Evolutionary conservation across 1,140 invertebrate genomes (phyloP).

Genomic region (Campoletis sonorensis): DNA sequence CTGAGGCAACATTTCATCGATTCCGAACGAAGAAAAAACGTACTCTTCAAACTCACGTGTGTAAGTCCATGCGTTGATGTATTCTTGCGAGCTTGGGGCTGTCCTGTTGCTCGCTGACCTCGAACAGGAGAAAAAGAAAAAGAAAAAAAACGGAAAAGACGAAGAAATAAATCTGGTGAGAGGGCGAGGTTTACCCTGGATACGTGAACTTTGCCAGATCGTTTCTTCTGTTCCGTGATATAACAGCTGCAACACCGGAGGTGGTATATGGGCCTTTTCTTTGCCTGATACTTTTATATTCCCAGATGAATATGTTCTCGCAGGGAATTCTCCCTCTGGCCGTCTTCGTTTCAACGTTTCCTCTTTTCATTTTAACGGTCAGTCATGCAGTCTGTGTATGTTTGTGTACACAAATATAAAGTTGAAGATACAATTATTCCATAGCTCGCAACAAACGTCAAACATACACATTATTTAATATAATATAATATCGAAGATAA

Average conservation of each 20-base stretch:
- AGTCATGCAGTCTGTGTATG: background rate
- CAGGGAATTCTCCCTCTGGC: background rate
- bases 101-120: constrained; percentile 21
- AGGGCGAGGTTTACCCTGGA: background rate
- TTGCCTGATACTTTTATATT: background rate
- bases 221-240: background rate
- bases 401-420: background rate
- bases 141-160: background rate
- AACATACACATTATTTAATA: background rate
- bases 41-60: background rate
- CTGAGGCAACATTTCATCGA: background rate
- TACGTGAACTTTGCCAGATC: constrained; percentile 1
- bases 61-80: background rate
- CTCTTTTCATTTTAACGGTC: background rate
- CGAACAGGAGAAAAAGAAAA: background rate
- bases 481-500: background rate
- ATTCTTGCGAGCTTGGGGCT: background rate
- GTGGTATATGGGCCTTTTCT: background rate
- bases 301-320: background rate
- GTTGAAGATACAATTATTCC: background rate
- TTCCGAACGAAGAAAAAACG: background rate
- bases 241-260: background rate
- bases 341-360: background rate
- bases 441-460: background rate
- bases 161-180: background rate